Evolutionary conservation across 2,113 vertebrate species (phyloP), one percentile per base, ranked within the genome.

Genomic region (Piprites chloris): DNA sequence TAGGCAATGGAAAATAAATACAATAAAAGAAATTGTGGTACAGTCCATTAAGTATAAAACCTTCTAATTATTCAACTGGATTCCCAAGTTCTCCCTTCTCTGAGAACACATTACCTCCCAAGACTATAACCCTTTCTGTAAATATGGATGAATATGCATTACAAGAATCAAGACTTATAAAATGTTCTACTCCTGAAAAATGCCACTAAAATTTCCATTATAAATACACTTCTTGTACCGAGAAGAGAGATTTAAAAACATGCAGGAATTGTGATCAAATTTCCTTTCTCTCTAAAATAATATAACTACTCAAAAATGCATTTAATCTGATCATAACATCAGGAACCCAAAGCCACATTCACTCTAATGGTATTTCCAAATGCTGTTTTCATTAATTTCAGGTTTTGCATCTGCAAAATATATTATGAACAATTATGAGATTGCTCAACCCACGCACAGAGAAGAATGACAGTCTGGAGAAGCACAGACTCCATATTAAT

Each of bases 381-480:
- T 32, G 12, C 6, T 39, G 27, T 69, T 87, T 89, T 24, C 11
- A 65, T 67, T 44, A 41, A n/a, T 75, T 81, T 67, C 41, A 67
- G 44, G 17, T 44, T 91, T 66, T 79, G 18, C 28, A 75, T 53
- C 62, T 82, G 41, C 58, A 85, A 14, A 32, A 67, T 12, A 5
- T 17, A 71, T 63, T 67, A 67, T 16, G 73, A 80, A 71, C n/a
- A 94, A 83, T 74, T 37, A 62, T 3, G 42, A 81, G 18, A 21
- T 55, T 47, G 18, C 9, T 46, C 18, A 32, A 46, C 22, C 23
- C 77, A 46, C 0, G 0, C 18, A 63, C 1, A 6, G 65, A 55
- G 42, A 37, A 18, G 30, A 83, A 61, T 12, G 3, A 58, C 76
- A 81, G 68, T n/a, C 84, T 55, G 33, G 14, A 85, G 56, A 59